Evolutionary conservation across 2,888 invertebrate species (phyloP), one percentile per base, ranked within the genome.

Genomic region (Ramazzottius varieornatus): DNA sequence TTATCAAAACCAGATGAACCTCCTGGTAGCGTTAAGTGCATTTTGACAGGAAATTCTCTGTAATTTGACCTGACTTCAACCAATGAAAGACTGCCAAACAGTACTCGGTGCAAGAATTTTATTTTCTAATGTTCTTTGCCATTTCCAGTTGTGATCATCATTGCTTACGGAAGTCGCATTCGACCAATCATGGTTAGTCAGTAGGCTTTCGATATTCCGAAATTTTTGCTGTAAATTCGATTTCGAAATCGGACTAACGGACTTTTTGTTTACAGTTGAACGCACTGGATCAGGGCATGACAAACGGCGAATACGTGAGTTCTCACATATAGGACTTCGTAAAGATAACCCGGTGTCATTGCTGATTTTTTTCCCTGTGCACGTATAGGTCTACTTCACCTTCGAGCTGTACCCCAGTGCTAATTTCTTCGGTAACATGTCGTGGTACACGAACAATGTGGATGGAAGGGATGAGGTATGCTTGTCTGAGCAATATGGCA

Each of bases 101-200:
- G n/a, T n/a, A n/a, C 29, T 24, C 4, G 40, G 20, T 40, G 29
- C 24, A 16, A 54, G 4, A n/a, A 54, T 54, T 29, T 24, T 54
- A 54, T 8, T 16, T 54, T 54, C 8, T 54, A n/a, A 40, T 54
- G 54, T 13, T n/a, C n/a, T n/a, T n/a, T n/a, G n/a, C n/a, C n/a
- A n/a, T n/a, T 54, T 54, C 4, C 29, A 54, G 54, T 54, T 8
- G 54, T 54, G 4, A 54, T 54, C 29, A 54, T 54, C 54, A 54
- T 54, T 29, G 54, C 54, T 16, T 29, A 54, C 29, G 54, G 54
- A 4, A n/a, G 4, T 54, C 54, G 54, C 20, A 54, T 54, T 54
- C 54, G 54, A 29, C 54, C 54, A 24, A 54, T 54, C 54, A 54
- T 54, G 54, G 54, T 54, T 4, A 54, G 40, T 13, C n/a, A n/a